Conservation (phyloP, 2,888 invertebrate species). For the Euzophera pinguis region DNA sequence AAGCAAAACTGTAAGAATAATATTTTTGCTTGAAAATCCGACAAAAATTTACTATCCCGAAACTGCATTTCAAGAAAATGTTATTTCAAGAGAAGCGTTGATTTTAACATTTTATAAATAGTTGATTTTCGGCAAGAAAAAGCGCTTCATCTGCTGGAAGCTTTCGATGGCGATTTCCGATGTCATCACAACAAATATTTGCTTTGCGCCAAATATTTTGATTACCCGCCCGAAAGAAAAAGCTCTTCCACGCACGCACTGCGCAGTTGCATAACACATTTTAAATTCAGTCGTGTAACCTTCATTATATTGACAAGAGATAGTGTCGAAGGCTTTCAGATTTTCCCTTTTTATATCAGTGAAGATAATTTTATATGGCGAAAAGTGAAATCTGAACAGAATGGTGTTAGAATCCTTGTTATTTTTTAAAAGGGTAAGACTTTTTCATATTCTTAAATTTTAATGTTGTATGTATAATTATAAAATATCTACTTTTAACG, state of each 20-base stretch:
- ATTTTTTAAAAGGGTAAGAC: conserved; percentile 38
- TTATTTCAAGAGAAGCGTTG: not conserved
- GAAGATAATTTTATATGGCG: not conserved
- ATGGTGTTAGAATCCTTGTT: conserved; percentile 38
- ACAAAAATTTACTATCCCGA: no score
- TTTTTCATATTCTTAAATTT: not conserved
- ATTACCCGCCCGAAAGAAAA: conserved; percentile 36
- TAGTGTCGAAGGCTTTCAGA: conserved; percentile 32
- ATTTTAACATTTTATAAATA: not conserved
- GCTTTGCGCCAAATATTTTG: conserved; percentile 36
- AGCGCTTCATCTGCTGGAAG: conserved; percentile 28
- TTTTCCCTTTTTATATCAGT: conserved; percentile 17
- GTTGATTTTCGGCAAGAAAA: not conserved
- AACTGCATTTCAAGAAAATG: no score
- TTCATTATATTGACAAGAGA: conserved; percentile 41
- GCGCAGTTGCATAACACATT: conserved; percentile 5
- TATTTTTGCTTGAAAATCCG: no score
- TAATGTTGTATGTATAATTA: not conserved
- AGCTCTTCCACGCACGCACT: conserved; percentile 10
- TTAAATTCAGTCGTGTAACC: conserved; percentile 29
- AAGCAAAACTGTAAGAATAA: no score
- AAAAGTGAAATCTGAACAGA: not conserved
- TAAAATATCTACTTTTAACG: not conserved
- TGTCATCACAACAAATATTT: conserved; percentile 50
- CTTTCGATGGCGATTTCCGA: conserved; percentile 17